Evolutionary conservation across 2,888 invertebrate genomes (phyloP), one percentile per base, ranked within the genome.

Genomic region (Trachelus stipa): DNA sequence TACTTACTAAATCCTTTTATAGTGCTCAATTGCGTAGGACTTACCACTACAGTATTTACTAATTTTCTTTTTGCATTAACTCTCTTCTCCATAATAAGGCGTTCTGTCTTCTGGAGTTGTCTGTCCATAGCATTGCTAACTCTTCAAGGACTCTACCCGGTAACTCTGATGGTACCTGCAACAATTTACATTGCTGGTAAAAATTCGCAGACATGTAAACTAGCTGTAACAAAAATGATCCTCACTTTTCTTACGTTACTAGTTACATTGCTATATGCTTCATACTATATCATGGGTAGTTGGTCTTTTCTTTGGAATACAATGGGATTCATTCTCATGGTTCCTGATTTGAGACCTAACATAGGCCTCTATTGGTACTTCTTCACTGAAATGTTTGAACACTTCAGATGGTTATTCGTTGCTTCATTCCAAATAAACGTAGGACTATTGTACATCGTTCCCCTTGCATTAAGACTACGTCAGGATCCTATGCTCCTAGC

Each of bases 311-410:
- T 91, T 71, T 81, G 85, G 69, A 92, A 87, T 83, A 92, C 92
- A 56, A 89, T 91, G 81, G 90, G 89, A 92, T 94, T 91, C 92
- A 98, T 98, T 88, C 93, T 98, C 83, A 95, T 95, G 31, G 98
- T 98, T 76, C 97, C 97, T 2, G 99, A 99, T 91, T 93, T 99
- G 82, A 96, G 97, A 85, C 99, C 99, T 34, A 99, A 99, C 90
- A 96, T 98, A 86, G 99, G 99, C 0, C 93, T 99, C 1, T 99
- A 99, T 92, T 99, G 99, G 99, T 99, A 99, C 90, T 99, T 99
- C 92, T 99, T 99, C 92, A 99, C 98, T 0, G 99, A 99, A 93
- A 98, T 99, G 98, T 99, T 99, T 93, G 99, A 99, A 87, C 99
- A 99, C 92, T 99, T 99, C 89, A 95, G 98, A 75, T 94, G 96